These are phyloP conservation scores for Flexamia atlantica DNA, from an alignment of 2,888 invertebrate species.

Conservation along the genomic window DNA sequence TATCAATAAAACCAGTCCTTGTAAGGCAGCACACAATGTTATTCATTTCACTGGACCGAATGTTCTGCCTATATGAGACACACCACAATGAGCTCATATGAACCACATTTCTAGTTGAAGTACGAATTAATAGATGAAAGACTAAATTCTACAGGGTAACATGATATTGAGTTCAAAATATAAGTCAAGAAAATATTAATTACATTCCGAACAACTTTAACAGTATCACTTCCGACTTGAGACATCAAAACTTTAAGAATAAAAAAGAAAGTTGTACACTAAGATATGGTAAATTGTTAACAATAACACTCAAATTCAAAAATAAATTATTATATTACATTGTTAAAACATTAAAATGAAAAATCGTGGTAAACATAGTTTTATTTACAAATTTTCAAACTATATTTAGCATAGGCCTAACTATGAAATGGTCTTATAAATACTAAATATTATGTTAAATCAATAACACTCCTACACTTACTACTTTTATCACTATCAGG, in stretches of 20 bases:
- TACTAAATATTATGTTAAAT: slow-evolving; percentile 24
- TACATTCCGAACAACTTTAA: slow-evolving; percentile 40
- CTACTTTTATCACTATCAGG: slow-evolving; percentile 37
- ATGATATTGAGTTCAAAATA: slow-evolving; percentile 40
- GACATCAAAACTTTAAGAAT: slow-evolving; percentile 29
- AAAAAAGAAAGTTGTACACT: slow-evolving; percentile 14
- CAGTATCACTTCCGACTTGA: slow-evolving; percentile 11
- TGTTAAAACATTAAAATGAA: background rate
- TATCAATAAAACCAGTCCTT: too few relatives aligned
- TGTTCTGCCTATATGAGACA: too few relatives aligned
- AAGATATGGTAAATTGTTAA: slow-evolving; percentile 46
- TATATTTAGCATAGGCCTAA: slow-evolving; percentile 23
- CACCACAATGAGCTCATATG: background rate
- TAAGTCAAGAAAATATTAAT: slow-evolving; percentile 14
- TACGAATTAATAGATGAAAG: slow-evolving; percentile 41
- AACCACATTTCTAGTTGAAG: slow-evolving; percentile 15
- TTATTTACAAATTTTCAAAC: slow-evolving; percentile 30
- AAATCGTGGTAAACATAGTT: background rate
- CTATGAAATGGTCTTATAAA: slow-evolving; percentile 32
- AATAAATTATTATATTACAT: slow-evolving; percentile 12
- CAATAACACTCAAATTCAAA: slow-evolving; percentile 36
- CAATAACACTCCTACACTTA: slow-evolving; percentile 1
- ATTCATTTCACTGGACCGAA: too few relatives aligned
- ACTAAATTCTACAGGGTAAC: slow-evolving; percentile 49
- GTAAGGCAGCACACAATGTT: too few relatives aligned